A percentile compares a stretch with the other conserved stretches of the same genome.
These are phyloP conservation scores for Stramonita haemastoma DNA, from an alignment of 2,888 invertebrate genomes.

Conservation along the genomic window DNA sequence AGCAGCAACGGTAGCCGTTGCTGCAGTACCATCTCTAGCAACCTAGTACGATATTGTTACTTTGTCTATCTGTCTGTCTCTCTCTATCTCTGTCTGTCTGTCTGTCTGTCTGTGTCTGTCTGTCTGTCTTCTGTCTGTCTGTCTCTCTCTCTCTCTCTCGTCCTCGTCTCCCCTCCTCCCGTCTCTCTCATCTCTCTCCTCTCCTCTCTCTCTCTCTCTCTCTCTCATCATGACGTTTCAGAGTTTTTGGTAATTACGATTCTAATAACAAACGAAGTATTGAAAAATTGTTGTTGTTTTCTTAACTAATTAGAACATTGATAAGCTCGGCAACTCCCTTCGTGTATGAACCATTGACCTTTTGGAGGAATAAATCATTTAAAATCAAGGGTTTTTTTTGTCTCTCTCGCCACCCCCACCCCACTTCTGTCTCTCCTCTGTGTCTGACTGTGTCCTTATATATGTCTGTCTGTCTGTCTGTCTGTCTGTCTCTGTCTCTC, in stretches of 20 bases:
- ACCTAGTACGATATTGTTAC: neutral
- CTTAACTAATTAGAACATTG: too few species aligned
- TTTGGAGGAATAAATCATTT: too few species aligned
- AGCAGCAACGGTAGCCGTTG: neutral
- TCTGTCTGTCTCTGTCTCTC: neutral
- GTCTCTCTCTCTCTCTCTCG: constrained; percentile 6
- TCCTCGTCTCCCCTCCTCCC: neutral
- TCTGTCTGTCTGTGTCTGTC: constrained; percentile 10
- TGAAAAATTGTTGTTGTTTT: too few species aligned
- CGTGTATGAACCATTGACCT: too few species aligned
- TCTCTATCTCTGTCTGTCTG: neutral
- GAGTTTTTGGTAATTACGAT: too few species aligned
- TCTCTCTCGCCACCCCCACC: too few species aligned
- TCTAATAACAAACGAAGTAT: too few species aligned
- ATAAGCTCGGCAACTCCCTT: too few species aligned
- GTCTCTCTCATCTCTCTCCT: neutral
- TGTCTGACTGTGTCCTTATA: neutral
- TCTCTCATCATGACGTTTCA: neutral
- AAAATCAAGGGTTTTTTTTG: too few species aligned
- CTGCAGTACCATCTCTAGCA: neutral
- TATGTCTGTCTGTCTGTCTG: neutral
- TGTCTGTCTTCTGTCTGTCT: neutral
- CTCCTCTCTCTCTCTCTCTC: neutral
- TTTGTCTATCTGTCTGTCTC: neutral
- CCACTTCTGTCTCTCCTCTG: neutral